A percentile compares a stretch with the other conserved stretches of the same genome.
phyloP scores from a whole-genome alignment of 2,113 vertebrate genomes.

The Chelonoidis abingdonii region DNA sequence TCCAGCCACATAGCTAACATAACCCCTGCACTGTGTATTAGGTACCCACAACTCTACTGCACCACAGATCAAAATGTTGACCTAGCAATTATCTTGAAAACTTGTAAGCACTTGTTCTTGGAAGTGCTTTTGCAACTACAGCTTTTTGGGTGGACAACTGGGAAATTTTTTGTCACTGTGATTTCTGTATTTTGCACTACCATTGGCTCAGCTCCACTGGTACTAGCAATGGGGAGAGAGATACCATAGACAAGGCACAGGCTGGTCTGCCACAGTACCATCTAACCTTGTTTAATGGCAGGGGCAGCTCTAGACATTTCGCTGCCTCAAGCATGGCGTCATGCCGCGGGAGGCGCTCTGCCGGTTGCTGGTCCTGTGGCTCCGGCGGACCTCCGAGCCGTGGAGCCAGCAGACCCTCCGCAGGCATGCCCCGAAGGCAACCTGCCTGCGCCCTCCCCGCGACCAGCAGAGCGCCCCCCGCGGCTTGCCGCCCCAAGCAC shows the following conservation, averaged over 20 bases:
- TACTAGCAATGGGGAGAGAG: neutral
- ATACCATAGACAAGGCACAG: neutral
- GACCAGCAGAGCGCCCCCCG: no score
- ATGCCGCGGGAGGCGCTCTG: no score
- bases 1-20: neutral
- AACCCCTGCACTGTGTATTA: neutral
- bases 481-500: no score
- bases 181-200: neutral
- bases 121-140: neutral
- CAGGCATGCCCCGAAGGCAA: no score
- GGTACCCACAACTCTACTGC: neutral
- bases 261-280: neutral
- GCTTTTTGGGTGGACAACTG: neutral
- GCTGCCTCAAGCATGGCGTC: no score
- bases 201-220: neutral
- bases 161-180: neutral
- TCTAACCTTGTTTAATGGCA: neutral
- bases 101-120: neutral
- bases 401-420: no score
- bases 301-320: no score
- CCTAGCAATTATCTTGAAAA: neutral
- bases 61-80: neutral
- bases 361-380: no score
- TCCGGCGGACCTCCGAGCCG: no score
- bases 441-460: no score